Conservation (phyloP, 2,797 vertebrate genomes). For the Chaetodon trifasciatus region DNA sequence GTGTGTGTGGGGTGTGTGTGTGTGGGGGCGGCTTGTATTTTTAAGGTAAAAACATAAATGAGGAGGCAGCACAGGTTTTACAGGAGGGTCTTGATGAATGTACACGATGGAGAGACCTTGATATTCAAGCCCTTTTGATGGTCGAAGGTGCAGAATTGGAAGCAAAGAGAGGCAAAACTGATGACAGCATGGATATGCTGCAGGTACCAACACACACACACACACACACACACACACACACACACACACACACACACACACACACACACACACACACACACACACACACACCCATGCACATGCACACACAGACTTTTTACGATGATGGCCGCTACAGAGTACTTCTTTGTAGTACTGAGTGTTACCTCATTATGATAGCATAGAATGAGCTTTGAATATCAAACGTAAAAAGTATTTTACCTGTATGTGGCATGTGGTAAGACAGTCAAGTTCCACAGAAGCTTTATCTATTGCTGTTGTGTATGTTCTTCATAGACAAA, state of each 20-base stretch:
- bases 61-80: conserved; percentile 83
- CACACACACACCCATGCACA: neutral
- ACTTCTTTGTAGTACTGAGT: no score
- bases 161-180: conserved; percentile 69
- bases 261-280: neutral
- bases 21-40: conserved; percentile 28
- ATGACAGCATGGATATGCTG: conserved; percentile 59
- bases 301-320: neutral
- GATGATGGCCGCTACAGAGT: neutral
- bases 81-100: conserved; percentile 89
- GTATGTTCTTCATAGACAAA: no score
- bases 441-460: no score
- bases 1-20: neutral
- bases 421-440: no score
- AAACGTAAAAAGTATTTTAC: no score
- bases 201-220: conserved; percentile 68
- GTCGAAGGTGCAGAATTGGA: conserved; percentile 87
- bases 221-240: no score
- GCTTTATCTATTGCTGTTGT: no score
- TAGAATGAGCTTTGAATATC: no score
- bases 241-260: neutral
- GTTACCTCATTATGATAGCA: no score
- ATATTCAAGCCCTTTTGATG: conserved; percentile 89
- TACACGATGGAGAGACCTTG: conserved; percentile 85
- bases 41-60: conserved; percentile 84